phyloP scores from a whole-genome alignment of 2,797 vertebrate genomes.

The Aeoliscus strigatus region DNA sequence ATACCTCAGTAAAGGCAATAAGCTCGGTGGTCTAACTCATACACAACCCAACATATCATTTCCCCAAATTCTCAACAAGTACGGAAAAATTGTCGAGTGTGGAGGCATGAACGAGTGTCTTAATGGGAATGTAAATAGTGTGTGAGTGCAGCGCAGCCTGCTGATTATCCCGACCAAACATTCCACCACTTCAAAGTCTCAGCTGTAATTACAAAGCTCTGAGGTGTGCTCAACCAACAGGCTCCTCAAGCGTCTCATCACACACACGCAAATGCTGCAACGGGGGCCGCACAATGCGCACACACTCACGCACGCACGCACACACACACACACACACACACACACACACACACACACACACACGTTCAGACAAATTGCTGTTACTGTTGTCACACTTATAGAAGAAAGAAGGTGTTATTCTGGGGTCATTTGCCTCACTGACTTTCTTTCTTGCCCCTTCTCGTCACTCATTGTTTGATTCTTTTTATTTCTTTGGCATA shows the following conservation, averaged over 20 bases:
- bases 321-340: slow-evolving; percentile 13
- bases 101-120: slow-evolving; percentile 49
- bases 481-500: slow-evolving; percentile 22
- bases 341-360: slow-evolving; percentile 28
- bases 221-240: slow-evolving; percentile 74
- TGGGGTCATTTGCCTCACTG: slow-evolving; percentile 65
- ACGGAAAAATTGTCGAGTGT: slow-evolving; percentile 15
- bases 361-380: slow-evolving; percentile 72
- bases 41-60: neutral
- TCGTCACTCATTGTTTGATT: slow-evolving; percentile 21
- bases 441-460: slow-evolving; percentile 33
- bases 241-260: slow-evolving; percentile 36
- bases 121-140: slow-evolving; percentile 70
- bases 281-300: slow-evolving; percentile 12
- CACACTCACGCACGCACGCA: too few species aligned
- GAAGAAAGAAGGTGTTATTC: slow-evolving; percentile 69
- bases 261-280: slow-evolving; percentile 8
- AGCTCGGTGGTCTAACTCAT: too few species aligned
- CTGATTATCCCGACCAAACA: slow-evolving; percentile 67
- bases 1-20: too few species aligned
- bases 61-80: slow-evolving; percentile 5
- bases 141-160: slow-evolving; percentile 54
- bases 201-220: slow-evolving; percentile 73
- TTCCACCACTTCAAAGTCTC: slow-evolving; percentile 76
- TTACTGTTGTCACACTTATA: slow-evolving; percentile 63